Evolutionary conservation across 2,113 vertebrate genomes (phyloP).

Genomic region (Etheostoma spectabile): DNA sequence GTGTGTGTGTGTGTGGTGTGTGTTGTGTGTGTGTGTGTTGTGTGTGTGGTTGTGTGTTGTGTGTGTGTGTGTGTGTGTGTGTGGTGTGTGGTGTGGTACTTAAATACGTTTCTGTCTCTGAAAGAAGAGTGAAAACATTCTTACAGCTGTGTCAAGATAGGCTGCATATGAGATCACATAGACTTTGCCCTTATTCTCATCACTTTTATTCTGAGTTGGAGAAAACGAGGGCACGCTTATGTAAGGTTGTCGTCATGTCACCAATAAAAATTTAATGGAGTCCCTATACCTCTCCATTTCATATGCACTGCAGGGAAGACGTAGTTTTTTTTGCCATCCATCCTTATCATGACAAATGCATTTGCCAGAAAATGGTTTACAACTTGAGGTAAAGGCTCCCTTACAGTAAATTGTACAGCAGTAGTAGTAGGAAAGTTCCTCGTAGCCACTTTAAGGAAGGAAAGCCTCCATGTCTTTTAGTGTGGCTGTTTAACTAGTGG

Average conservation of each 20-base stretch:
- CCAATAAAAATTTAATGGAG: conserved; percentile 71
- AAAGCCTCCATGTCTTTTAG: not conserved
- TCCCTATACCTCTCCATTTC: conserved; percentile 65
- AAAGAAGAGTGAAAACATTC: conserved; percentile 34
- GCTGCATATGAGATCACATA: conserved; percentile 61
- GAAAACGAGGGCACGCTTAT: conserved; percentile 77
- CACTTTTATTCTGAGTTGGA: conserved; percentile 64
- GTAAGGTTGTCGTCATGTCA: conserved; percentile 72
- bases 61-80: conserved; percentile 31
- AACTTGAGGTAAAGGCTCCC: not conserved
- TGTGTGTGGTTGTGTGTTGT: conserved; percentile 50
- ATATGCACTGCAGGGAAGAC: conserved; percentile 60
- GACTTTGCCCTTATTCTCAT: conserved; percentile 64
- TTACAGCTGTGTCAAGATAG: conserved; percentile 45
- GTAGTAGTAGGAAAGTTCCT: no score
- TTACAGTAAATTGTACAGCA: not conserved
- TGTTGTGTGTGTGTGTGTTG: conserved; percentile 57
- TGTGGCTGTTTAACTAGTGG: not conserved
- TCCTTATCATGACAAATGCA: conserved; percentile 6
- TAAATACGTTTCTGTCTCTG: conserved; percentile 25
- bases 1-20: conserved; percentile 31
- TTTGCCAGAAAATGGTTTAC: conserved; percentile 35
- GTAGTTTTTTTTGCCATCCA: conserved; percentile 22
- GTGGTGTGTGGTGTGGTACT: no score
- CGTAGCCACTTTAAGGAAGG: not conserved